Base-by-base conservation (phyloP, 2,113 vertebrate genomes). In the Pontoporia blainvillei region DNA sequence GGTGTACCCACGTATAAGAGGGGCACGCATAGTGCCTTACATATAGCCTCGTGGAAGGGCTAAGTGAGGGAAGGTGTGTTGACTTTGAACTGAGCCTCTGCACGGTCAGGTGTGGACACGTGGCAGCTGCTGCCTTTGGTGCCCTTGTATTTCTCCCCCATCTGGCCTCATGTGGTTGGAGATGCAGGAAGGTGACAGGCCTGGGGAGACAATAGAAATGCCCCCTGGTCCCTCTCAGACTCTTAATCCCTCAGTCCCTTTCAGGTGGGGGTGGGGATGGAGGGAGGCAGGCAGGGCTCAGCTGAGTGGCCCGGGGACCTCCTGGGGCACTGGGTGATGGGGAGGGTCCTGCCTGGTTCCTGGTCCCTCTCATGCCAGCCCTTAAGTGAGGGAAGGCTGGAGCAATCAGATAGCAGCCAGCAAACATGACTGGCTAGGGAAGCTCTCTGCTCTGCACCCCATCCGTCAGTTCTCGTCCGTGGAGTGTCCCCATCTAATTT, bases 401-500 rank as follows among this genome's bases (percentile, higher is more conserved):
- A 54, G 81, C 88, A 61, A 92, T 96, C 91, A 96, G 73, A 88
- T 9, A 49, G 86, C 93, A 46, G 91, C 64, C 87, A 86, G 95
- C 71, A 57, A 64, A 88, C 57, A 10, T 52, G 31, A 82, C 82
- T 83, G 90, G 73, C 20, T 29, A 41, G 71, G 92, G 54, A 78
- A 54, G 61, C 39, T 17, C 61, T 67, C 71, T 41, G 44, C 81
- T 85, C 85, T 3, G 34, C 46, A 3, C 71, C 5, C 71, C 73
- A 23, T 69, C 25, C 7, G 25, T 67, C 27, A 1, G 41, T 6
- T 64, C 69, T 59, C 18, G 14, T 54, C 84, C 34, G 0, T 6
- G 6, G 36, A 25, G 17, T 25, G 82, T 49, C 72, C 72, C 39
- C 54, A 1, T 27, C n/a, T 59, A 39, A 86, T 82, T 36, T 66